Evolutionary conservation across 2,113 vertebrate species (phyloP).

Genomic region (Illadopsis cleaveri): DNA sequence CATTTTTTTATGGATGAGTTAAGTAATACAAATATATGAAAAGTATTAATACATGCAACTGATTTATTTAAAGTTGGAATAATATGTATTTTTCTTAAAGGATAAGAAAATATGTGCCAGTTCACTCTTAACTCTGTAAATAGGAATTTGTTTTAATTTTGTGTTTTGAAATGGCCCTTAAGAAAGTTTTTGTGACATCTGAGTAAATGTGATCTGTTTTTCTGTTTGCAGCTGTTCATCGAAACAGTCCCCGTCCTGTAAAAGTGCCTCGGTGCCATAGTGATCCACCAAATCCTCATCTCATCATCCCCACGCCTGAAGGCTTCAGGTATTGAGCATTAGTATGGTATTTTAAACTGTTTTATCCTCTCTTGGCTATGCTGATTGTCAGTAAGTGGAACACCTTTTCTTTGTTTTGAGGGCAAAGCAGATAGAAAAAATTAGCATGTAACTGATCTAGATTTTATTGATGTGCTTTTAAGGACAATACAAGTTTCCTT

Average conservation of each 20-base stretch:
- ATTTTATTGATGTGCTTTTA: neutral
- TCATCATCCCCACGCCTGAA: slow-evolving; percentile 91
- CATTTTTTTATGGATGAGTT: neutral
- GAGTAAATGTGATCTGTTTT: neutral
- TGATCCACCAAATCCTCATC: slow-evolving; percentile 95
- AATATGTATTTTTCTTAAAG: neutral
- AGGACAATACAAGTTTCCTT: neutral
- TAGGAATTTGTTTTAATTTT: neutral
- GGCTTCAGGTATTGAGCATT: slow-evolving; percentile 87
- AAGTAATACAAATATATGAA: neutral
- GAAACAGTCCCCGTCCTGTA: slow-evolving; percentile 94
- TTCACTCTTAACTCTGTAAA: neutral
- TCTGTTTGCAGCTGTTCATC: slow-evolving; percentile 80
- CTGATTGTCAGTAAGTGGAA: neutral
- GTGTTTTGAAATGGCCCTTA: neutral
- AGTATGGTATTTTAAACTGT: neutral
- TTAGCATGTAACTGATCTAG: neutral
- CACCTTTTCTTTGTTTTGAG: neutral
- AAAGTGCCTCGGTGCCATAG: slow-evolving; percentile 98
- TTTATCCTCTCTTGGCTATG: neutral
- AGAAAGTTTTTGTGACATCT: neutral
- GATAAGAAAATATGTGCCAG: neutral
- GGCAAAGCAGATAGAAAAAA: neutral
- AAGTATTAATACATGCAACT: neutral
- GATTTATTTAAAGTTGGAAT: neutral